phyloP scores from a whole-genome alignment of 2,797 vertebrate species.

The Furcifer pardalis region DNA sequence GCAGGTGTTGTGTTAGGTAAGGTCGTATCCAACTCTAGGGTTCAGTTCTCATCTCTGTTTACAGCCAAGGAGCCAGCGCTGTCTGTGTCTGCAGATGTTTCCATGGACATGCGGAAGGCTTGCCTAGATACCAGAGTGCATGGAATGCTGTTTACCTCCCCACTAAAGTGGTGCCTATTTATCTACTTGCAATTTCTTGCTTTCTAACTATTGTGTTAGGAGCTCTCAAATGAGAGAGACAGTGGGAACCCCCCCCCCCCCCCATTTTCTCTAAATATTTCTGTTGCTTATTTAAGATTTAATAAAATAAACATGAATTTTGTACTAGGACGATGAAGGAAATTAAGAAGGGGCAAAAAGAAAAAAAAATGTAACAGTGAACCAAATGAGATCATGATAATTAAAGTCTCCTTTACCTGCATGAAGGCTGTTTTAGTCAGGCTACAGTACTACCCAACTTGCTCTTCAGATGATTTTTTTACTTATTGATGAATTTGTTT shows the following conservation, averaged over 20 bases:
- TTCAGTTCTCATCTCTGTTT: too few relatives aligned
- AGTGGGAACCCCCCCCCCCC: too few relatives aligned
- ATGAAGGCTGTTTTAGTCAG: neutral
- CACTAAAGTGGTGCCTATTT: too few relatives aligned
- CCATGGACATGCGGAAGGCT: too few relatives aligned
- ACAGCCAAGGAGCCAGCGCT: too few relatives aligned
- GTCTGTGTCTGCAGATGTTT: too few relatives aligned
- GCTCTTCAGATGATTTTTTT: neutral
- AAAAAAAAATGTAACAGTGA: neutral
- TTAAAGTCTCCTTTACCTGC: neutral
- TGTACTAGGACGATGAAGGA: neutral
- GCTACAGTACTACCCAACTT: neutral
- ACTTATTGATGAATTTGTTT: neutral
- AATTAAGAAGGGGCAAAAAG: neutral
- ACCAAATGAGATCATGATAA: neutral
- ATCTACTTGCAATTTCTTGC: too few relatives aligned
- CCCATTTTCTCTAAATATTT: too few relatives aligned
- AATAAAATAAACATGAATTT: neutral
- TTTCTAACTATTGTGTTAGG: neutral
- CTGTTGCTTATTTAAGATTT: too few relatives aligned
- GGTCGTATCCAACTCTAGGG: too few relatives aligned
- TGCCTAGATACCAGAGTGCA: too few relatives aligned
- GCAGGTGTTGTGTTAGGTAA: neutral
- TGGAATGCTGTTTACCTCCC: too few relatives aligned
- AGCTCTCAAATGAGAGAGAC: neutral